Base-by-base conservation (phyloP, 2,888 invertebrate species). In the Sepiola atlantica region DNA sequence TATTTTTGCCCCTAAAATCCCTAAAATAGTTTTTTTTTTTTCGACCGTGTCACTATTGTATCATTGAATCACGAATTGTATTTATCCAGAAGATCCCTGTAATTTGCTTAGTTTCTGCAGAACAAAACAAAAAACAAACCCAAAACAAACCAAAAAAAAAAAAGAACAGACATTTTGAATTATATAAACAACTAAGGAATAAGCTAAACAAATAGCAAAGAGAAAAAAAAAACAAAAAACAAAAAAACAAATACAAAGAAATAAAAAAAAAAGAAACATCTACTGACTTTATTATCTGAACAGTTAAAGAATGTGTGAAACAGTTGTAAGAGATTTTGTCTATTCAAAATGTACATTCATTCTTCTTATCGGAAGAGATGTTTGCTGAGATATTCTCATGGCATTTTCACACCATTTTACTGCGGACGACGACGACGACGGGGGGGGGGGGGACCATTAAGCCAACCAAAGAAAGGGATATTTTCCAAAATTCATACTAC, bases 161-260 rank as follows among this genome's bases (percentile, higher is more conserved):
- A 77, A n/a, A 8, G 77, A 18, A n/a, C n/a, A 12, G 14, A 77
- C 32, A 77, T n/a, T 45, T 45, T 45, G 45, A 45, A 77, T 77
- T n/a, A 77, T 77, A 77, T 77, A 77, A 77, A 77, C 77, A 77
- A 77, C n/a, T 77, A n/a, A n/a, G 77, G 77, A 77, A 77, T 77
- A 77, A 77, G 77, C 77, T 77, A 14, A 77, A n/a, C n/a, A 77
- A n/a, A 77, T 16, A 61, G 24, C n/a, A 61, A 61, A 61, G 24
- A 24, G 10, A 28, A 61, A 28, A 12, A 28, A 77, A 77, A 77
- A 77, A 77, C n/a, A 77, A n/a, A n/a, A n/a, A n/a, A 77, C 4
- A 1, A 0, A 61, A 45, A n/a, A n/a, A 77, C n/a, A 77, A 77
- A 61, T 61, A 61, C 24, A 28, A 28, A 12, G 10, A 61, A 61